Evolutionary conservation across 2,113 vertebrate species (phyloP).

Genomic region (Eclectus roratus): DNA sequence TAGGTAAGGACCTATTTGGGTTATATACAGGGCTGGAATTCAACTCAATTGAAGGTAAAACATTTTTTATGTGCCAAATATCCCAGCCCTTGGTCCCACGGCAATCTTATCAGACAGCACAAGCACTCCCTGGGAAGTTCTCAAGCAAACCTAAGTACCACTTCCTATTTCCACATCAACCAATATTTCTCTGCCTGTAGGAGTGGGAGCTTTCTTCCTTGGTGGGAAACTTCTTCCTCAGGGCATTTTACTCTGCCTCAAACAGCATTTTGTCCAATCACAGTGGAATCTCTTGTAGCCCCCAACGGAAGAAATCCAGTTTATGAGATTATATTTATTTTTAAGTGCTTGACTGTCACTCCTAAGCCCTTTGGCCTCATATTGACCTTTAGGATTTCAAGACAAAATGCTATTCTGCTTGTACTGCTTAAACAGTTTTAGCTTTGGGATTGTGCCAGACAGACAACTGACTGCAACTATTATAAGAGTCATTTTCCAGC

Average conservation of each 20-base stretch:
- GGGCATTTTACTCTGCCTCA: not conserved
- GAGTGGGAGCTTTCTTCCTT: not conserved
- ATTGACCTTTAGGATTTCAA: slow-evolving; percentile 9
- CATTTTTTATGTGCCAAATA: not conserved
- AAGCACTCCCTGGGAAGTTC: not conserved
- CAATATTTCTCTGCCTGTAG: not conserved
- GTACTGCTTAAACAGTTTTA: slow-evolving; percentile 15
- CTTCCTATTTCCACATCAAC: not conserved
- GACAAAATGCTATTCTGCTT: not conserved
- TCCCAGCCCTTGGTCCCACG: not conserved
- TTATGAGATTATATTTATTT: slow-evolving; percentile 21
- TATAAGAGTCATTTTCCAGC: slow-evolving; percentile 9
- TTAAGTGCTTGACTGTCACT: not conserved
- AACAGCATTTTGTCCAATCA: not conserved
- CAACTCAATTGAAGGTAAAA: not conserved
- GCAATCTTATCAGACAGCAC: not conserved
- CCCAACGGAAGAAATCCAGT: not conserved
- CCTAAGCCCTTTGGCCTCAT: not conserved
- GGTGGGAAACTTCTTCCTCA: not conserved
- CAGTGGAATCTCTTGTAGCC: not conserved
- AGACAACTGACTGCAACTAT: slow-evolving; percentile 17
- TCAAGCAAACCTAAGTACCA: not conserved
- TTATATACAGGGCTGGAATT: not conserved
- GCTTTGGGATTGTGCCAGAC: slow-evolving; percentile 5
- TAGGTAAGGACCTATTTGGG: not conserved